phyloP scores from a whole-genome alignment of 2,888 invertebrate genomes.

The Drosophila peninsularis region DNA sequence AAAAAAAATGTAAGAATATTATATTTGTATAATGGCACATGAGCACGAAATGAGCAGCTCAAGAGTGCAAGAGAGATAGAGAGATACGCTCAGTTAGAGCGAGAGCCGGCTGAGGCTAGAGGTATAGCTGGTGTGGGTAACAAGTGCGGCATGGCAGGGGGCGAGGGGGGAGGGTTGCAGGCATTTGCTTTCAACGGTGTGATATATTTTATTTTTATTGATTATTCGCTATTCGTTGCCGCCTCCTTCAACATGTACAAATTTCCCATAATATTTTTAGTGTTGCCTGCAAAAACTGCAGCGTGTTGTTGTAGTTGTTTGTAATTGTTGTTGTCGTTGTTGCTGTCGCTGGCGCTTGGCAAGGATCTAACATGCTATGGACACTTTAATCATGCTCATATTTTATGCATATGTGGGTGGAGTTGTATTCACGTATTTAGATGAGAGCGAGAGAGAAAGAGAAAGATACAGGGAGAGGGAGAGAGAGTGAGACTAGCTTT shows the following conservation, averaged over 20 bases:
- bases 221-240: slow-evolving; percentile 67
- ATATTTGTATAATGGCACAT: slow-evolving; percentile 79
- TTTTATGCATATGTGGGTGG: slow-evolving; percentile 62
- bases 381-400: slow-evolving; percentile 78
- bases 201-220: slow-evolving; percentile 81
- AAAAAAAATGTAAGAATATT: slow-evolving; percentile 65
- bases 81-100: slow-evolving; percentile 12
- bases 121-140: neutral
- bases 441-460: neutral
- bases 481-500: slow-evolving; percentile 7
- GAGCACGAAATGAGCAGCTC: slow-evolving; percentile 75
- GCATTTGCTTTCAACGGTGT: slow-evolving; percentile 69
- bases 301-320: slow-evolving; percentile 10
- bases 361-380: slow-evolving; percentile 70
- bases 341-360: slow-evolving; percentile 26
- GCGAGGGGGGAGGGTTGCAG: slow-evolving; percentile 7
- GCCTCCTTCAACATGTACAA: slow-evolving; percentile 57
- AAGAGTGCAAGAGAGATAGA: slow-evolving; percentile 28
- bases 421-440: slow-evolving; percentile 10
- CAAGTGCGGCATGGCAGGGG: neutral
- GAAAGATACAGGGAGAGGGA: neutral
- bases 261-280: slow-evolving; percentile 69
- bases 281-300: slow-evolving; percentile 47
- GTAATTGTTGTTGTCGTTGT: slow-evolving; percentile 24
- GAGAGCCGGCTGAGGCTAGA: slow-evolving; percentile 5